Percentiles rank a stretch among this genome's conserved stretches.
These are phyloP conservation scores for Piezodorus guildinii DNA, from an alignment of 1,140 invertebrate genomes.

Conservation along the genomic window DNA sequence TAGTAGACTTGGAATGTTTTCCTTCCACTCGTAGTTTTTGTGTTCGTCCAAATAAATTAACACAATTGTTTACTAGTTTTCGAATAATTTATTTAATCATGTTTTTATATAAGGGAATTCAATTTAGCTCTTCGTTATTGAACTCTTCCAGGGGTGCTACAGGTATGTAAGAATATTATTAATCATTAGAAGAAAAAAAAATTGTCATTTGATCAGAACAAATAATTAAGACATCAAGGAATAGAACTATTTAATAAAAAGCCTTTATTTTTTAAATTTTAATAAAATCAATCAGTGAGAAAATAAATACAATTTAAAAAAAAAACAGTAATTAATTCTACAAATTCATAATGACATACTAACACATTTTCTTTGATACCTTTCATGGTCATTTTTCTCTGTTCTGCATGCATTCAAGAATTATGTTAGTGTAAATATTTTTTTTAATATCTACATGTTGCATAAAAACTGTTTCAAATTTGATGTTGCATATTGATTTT, in stretches of 20 bases:
- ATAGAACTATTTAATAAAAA: too few species aligned
- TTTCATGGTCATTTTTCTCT: background rate
- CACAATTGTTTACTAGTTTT: background rate
- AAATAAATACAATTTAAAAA: too few species aligned
- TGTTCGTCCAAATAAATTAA: slow-evolving; percentile 13
- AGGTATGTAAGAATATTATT: slow-evolving; percentile 21
- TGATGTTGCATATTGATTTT: slow-evolving; percentile 14
- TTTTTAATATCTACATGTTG: slow-evolving; percentile 10
- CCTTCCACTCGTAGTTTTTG: slow-evolving; percentile 20
- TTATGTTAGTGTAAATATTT: slow-evolving; percentile 15
- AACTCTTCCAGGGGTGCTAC: slow-evolving; percentile 22
- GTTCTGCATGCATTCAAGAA: background rate
- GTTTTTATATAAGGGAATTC: slow-evolving; percentile 8
- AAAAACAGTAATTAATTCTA: background rate
- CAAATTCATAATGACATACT: background rate
- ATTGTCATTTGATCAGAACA: slow-evolving; percentile 1
- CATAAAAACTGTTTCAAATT: slow-evolving; percentile 6
- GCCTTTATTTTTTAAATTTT: too few species aligned
- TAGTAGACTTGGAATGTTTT: slow-evolving; percentile 22
- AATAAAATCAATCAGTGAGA: too few species aligned
- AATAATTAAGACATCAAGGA: background rate
- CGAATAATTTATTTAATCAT: slow-evolving; percentile 3
- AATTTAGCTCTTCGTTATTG: slow-evolving; percentile 9
- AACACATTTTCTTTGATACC: too few species aligned
- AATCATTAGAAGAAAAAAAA: slow-evolving; percentile 12